Evolutionary conservation across 1,140 invertebrate species (phyloP).

Genomic region (Sinella curviseta): DNA sequence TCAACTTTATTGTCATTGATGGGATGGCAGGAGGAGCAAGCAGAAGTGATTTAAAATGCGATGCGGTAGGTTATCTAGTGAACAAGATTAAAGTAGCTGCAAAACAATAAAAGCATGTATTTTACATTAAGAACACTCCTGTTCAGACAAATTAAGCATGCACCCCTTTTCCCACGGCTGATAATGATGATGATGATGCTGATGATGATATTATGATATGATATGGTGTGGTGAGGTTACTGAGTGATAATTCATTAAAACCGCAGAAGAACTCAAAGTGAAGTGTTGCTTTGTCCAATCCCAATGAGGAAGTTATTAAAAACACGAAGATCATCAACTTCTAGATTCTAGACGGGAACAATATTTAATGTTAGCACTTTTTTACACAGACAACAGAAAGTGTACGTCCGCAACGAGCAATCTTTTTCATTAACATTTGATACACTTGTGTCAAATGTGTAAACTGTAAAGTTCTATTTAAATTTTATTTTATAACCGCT

Average conservation of each 20-base stretch:
- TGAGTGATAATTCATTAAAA: neutral
- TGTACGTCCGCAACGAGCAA: no score
- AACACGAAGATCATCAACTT: no score
- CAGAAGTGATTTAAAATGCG: neutral
- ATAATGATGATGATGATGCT: neutral
- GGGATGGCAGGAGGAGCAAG: neutral
- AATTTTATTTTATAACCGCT: no score
- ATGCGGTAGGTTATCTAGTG: constrained; percentile 13
- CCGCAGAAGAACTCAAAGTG: neutral
- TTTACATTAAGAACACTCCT: neutral
- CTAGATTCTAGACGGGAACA: no score
- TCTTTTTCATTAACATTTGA: no score
- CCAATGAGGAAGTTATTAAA: neutral
- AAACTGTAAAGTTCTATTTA: no score
- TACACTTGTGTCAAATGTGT: no score
- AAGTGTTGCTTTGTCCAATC: no score
- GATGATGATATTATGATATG: neutral
- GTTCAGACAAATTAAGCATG: neutral
- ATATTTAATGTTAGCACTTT: no score
- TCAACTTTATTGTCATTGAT: no score
- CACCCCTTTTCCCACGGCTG: neutral
- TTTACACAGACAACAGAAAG: no score
- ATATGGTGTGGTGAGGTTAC: neutral
- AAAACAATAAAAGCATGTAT: constrained; percentile 16
- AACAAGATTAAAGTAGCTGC: constrained; percentile 15